Evolutionary conservation across 2,113 vertebrate genomes (phyloP), one percentile per base, ranked within the genome.

Genomic region (Romanogobio albipinnatus): DNA sequence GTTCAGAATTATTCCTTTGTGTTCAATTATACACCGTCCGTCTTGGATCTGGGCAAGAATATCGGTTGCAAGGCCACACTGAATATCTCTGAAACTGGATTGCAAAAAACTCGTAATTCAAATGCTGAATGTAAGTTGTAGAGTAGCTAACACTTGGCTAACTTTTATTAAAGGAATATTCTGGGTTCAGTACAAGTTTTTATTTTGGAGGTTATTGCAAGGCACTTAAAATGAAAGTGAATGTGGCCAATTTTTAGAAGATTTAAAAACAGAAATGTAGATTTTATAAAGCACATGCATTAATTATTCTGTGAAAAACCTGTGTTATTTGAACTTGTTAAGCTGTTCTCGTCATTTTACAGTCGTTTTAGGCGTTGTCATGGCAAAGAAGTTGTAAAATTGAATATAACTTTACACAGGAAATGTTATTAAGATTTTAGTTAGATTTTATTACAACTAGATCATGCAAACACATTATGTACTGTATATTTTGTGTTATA

Each of bases 51-150:
- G 36, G 84, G 84, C 43, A 76, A 82, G 64, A 84, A 70, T 59
- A 11, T 89, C 5, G 86, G 33, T 15, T 89, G 88, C 66, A 88
- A 26, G 73, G 88, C 59, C 9, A 79, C 51, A 0, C 45, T 87
- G 47, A 26, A 22, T 13, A 26, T 64, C 26, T 0, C 17, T 56
- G 17, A 6, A 33, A 17, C 4, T 33, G 19, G 29, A 71, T 11
- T 47, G 26, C 14, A 15, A 19, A 11, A 15, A n/a, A 33, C 5
- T 56, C 36, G 8, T 10, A 7, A 2, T 39, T 88, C 19, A 4
- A 58, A 51, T 17, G 53, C 58, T 7, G 77, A 84, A 36, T 62
- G 87, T 88, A 68, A 83, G 75, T 76, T 71, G 15, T 49, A 19
- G 14, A 24, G 24, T 4, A n/a, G n/a, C n/a, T n/a, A 19, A 19